Percentiles rank a stretch among this genome's conserved stretches.
Conservation (phyloP, 2,797 vertebrate genomes). For the Sebastes trivittatus region DNA sequence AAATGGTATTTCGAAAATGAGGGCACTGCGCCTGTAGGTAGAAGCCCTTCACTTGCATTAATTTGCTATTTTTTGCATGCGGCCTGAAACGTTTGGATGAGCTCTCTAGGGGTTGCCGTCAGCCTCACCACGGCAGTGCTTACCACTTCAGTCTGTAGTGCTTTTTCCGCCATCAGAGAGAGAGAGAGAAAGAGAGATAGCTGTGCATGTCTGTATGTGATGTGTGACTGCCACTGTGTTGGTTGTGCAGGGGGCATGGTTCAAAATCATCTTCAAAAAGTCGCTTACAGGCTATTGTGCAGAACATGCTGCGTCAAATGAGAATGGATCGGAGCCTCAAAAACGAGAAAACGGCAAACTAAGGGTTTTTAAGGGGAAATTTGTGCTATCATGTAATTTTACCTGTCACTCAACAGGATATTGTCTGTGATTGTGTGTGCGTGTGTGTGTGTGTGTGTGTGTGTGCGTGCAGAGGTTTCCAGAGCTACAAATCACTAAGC, state of each 20-base stretch:
- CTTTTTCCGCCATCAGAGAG: constrained; percentile 71
- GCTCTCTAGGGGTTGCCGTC: constrained; percentile 75
- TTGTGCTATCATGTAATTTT: constrained; percentile 70
- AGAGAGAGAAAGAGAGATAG: constrained; percentile 3
- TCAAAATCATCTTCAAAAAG: constrained; percentile 73
- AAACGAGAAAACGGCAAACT: constrained; percentile 61
- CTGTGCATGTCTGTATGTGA: constrained; percentile 35
- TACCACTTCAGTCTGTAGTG: constrained; percentile 84
- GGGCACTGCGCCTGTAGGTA: constrained; percentile 78
- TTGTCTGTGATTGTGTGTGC: constrained; percentile 4
- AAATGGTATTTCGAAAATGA: constrained; percentile 76
- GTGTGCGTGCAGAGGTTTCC: background rate
- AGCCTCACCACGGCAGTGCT: constrained; percentile 69
- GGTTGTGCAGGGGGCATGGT: constrained; percentile 53
- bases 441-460: constrained; percentile 5
- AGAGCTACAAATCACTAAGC: background rate
- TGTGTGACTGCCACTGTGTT: constrained; percentile 40
- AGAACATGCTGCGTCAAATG: constrained; percentile 55
- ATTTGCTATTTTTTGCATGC: constrained; percentile 84
- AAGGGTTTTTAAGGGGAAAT: constrained; percentile 52
- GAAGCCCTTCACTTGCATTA: constrained; percentile 84
- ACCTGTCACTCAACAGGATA: constrained; percentile 58
- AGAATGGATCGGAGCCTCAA: constrained; percentile 60
- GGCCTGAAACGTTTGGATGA: constrained; percentile 83
- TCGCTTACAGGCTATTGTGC: constrained; percentile 63